Percentiles rank a stretch among this genome's conserved stretches.
phyloP scores from a whole-genome alignment of 2,113 vertebrate genomes.

The Ploceus nigricollis region DNA sequence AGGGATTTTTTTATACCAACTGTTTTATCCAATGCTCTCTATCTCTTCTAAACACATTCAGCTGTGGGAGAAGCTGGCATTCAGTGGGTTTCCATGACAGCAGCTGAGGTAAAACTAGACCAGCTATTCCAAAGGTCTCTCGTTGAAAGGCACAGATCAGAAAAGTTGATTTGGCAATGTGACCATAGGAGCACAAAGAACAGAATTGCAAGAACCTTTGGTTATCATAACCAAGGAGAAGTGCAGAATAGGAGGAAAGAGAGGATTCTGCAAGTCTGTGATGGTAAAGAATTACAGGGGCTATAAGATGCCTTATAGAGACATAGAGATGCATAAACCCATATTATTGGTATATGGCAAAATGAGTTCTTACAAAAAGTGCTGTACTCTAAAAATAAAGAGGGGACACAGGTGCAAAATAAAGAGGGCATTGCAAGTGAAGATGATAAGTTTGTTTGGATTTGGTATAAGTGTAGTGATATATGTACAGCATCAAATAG shows the following conservation, averaged over 20 bases:
- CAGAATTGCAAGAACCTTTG: background rate
- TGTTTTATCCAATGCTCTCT: background rate
- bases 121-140: conserved; percentile 32
- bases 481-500: background rate
- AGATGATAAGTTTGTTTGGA: background rate
- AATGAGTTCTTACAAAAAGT: background rate
- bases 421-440: background rate
- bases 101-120: conserved; percentile 33
- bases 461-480: background rate
- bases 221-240: background rate
- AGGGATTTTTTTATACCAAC: background rate
- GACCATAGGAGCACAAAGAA: background rate
- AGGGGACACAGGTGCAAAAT: background rate
- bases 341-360: background rate
- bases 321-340: background rate
- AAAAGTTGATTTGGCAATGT: background rate
- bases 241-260: background rate
- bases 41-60: background rate
- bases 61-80: background rate
- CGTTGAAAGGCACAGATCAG: conserved; percentile 5
- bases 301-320: background rate
- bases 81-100: conserved; percentile 47
- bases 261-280: background rate
- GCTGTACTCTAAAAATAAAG: background rate
- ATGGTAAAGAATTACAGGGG: background rate